phyloP scores from a whole-genome alignment of 2,113 vertebrate genomes.

The Forbesichthys agassizii region DNA sequence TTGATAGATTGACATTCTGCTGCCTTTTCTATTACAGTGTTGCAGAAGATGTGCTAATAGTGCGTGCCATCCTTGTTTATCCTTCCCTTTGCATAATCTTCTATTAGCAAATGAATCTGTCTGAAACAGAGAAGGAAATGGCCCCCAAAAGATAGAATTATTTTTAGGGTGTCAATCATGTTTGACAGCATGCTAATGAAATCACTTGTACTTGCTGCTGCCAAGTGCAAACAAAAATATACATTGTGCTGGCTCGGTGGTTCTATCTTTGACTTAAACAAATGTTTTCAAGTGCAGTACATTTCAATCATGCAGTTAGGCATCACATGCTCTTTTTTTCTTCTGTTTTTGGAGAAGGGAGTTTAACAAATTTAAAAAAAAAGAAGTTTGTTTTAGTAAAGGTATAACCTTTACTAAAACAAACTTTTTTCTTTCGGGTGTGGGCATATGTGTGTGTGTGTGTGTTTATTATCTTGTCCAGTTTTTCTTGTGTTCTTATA shows the following conservation, averaged over 20 bases:
- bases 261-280: too few species aligned
- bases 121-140: neutral
- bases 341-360: too few species aligned
- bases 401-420: too few species aligned
- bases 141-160: neutral
- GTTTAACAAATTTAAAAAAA: too few species aligned
- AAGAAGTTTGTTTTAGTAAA: too few species aligned
- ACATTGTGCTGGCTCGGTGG: neutral
- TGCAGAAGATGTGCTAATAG: neutral
- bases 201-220: neutral
- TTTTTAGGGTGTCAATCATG: conserved; percentile 4
- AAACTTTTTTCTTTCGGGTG: too few species aligned
- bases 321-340: too few species aligned
- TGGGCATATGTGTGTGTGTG: too few species aligned
- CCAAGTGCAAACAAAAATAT: neutral
- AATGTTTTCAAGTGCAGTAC: too few species aligned
- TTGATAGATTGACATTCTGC: neutral
- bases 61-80: neutral
- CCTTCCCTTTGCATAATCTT: neutral
- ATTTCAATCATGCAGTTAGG: too few species aligned
- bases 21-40: neutral
- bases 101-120: conserved; percentile 2
- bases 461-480: too few species aligned
- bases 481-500: too few species aligned
- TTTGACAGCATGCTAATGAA: neutral